A percentile compares a stretch with the other conserved stretches of the same genome.
Evolutionary conservation across 1,140 invertebrate genomes (phyloP).

Genomic region (Oreohelix idahoensis): DNA sequence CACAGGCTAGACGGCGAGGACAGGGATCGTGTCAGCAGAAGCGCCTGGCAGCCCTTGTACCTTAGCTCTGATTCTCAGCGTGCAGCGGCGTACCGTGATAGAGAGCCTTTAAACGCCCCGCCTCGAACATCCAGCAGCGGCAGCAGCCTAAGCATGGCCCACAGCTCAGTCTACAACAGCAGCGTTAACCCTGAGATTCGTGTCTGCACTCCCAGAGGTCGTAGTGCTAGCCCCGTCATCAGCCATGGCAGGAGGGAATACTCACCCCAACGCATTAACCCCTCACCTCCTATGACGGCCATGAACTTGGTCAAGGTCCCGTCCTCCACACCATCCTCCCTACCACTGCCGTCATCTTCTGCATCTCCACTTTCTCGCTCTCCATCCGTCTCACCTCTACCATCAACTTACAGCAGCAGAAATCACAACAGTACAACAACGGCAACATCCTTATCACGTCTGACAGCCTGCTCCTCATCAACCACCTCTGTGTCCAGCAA

Average conservation of each 20-base stretch:
- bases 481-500: slow-evolving; percentile 41
- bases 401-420: slow-evolving; percentile 24
- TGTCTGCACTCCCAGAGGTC: slow-evolving; percentile 18
- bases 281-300: slow-evolving; percentile 35
- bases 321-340: slow-evolving; percentile 8
- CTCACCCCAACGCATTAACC: slow-evolving; percentile 16
- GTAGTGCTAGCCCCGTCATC: slow-evolving; percentile 31
- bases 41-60: slow-evolving; percentile 19
- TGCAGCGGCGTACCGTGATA: slow-evolving; percentile 11
- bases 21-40: not conserved
- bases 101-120: slow-evolving; percentile 15
- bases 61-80: not conserved
- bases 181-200: slow-evolving; percentile 31
- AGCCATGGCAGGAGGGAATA: slow-evolving; percentile 26
- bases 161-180: slow-evolving; percentile 21
- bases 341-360: not conserved
- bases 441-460: slow-evolving; percentile 23
- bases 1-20: not conserved
- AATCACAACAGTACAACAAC: slow-evolving; percentile 18
- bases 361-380: not conserved
- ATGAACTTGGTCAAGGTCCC: slow-evolving; percentile 34
- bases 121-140: slow-evolving; percentile 24
- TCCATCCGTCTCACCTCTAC: slow-evolving; percentile 10
- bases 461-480: slow-evolving; percentile 20
- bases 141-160: slow-evolving; percentile 1